Base-by-base conservation (phyloP, 2,113 vertebrate species). In the Maccullochella peelii region DNA sequence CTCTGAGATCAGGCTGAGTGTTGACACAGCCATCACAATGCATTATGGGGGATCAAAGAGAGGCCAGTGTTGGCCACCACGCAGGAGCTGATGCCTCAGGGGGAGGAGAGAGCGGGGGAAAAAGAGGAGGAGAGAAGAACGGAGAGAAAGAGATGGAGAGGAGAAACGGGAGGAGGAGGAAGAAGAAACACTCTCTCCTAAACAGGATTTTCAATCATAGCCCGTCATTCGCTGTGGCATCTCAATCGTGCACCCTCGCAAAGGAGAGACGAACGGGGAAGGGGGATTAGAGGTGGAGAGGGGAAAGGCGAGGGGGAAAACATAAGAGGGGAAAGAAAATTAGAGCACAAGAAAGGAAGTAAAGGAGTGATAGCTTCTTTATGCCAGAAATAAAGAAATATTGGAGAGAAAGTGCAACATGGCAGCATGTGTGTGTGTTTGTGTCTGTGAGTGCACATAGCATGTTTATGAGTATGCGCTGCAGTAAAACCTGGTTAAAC, bases 1-100 rank as follows among this genome's bases (percentile, higher is more conserved):
- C 88, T 88, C 82, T 85, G 89, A 89, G 86, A 92, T 88, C 85
- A 87, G 77, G 57, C 72, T 62, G 67, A 85, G 73, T 27, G 62
- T 86, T 88, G 90, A 92, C 89, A 87, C 86, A 82, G 80, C 80
- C 89, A 87, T 93, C 92, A 88, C 81, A 83, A 75, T 86, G 88
- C 83, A 89, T 93, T 91, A 92, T 93, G 86, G 83, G 88, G 86
- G 87, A 93, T 93, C 89, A 93, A 88, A 90, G 88, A 80, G 68
- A 83, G 92, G 86, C 85, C 90, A 82, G 54, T 16, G 15, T 44
- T 80, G 80, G 86, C 79, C 77, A 72, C 80, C 44, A n/a, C 69
- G 79, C 74, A 69, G 69, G 61, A 85, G 73, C 80, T 69, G 68
- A 79, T 2, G 77, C 66, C 66, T n/a, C 20, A 69, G 65, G 67